Base-by-base conservation (phyloP, 2,888 invertebrate species). In the Sabellastarte sp. region DNA sequence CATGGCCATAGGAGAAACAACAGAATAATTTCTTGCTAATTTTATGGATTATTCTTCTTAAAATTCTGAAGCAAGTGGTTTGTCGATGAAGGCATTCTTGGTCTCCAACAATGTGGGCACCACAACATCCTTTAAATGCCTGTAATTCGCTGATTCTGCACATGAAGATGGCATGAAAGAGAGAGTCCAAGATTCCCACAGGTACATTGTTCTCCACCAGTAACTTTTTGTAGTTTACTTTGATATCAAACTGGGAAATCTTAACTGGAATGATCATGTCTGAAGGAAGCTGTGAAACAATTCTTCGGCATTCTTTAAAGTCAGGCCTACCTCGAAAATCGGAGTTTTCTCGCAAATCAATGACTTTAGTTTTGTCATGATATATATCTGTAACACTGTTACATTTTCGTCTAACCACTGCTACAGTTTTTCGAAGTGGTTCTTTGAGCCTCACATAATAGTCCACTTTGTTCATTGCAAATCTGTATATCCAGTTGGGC, bases 371-470 rank as follows among this genome's bases (percentile, higher is more conserved):
- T 1, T 5, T 32, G 20, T 63, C 63, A n/a, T n/a, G n/a, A n/a
- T n/a, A n/a, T 26, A 41, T 26, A 20, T 10, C 4, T n/a, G 50
- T 29, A 52, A 10, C 60, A 1, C 15, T 26, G 28, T 61, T 57
- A n/a, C n/a, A n/a, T n/a, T n/a, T n/a, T 29, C 50, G 20, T n/a
- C 65, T 29, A 30, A 32, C 58, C 15, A 68, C 50, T 3, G 29
- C 51, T 52, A 70, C 51, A 3, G 62, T 65, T 57, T 70, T 69
- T 28, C 63, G 58, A 2, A 70, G 60, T 10, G 68, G 69, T 32
- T 70, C 70, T 60, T 70, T 70, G 20, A 70, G 58, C 24, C 61
- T 66, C 24, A 80, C 76, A 3, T 77, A 73, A 63, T 81, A 81
- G 59, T 64, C 55, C 15, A 67, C 60, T 20, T 32, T 58, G 20